Evolutionary conservation across 2,888 invertebrate genomes (phyloP), one percentile per base, ranked within the genome.

Genomic region (Ganaspis brasiliensis): DNA sequence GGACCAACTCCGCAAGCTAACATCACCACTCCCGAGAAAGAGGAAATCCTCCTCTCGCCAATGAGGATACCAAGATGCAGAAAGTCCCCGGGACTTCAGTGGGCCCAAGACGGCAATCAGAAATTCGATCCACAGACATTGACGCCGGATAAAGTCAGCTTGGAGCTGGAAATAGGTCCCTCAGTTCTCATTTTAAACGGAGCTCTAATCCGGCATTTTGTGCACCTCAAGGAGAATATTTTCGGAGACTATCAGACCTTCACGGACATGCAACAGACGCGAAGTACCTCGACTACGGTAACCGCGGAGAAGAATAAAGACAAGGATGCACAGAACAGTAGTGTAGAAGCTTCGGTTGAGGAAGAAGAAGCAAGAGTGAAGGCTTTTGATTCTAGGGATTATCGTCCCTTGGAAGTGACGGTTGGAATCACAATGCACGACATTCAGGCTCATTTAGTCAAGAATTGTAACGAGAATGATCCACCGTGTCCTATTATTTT

Each of bases 181-280:
- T 98, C 98, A 0, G 96, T 98, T 37, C 92, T 99, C 6, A 94
- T 97, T 85, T 94, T 98, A 0, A 99, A 98, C 88, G 99, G 99
- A 2, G 96, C 98, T 19, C 95, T 99, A 8, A 93, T 99, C 40
- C 95, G 96, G 74, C 96, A 97, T 89, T 96, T 98, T 86, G 95
- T 98, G 88, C 96, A 97, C 92, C 93, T 98, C 56, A 96, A 98
- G 90, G 99, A 99, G 92, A 99, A 99, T 89, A 97, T 99, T 83
- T 98, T 99, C 90, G 99, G 99, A 0, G 98, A 98, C 91, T 97
- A 98, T 92, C 98, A 99, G 92, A 94, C 94, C 26, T 98, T 98
- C 88, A 97, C 97, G 0, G 98, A 98, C 87, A 98, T 98, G 96
- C 96, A 96, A 85, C 95, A 95, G 83, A 92, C 92, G 12, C 92